Conservation (phyloP, 1,140 invertebrate species). For the Cotesia chilonis region DNA sequence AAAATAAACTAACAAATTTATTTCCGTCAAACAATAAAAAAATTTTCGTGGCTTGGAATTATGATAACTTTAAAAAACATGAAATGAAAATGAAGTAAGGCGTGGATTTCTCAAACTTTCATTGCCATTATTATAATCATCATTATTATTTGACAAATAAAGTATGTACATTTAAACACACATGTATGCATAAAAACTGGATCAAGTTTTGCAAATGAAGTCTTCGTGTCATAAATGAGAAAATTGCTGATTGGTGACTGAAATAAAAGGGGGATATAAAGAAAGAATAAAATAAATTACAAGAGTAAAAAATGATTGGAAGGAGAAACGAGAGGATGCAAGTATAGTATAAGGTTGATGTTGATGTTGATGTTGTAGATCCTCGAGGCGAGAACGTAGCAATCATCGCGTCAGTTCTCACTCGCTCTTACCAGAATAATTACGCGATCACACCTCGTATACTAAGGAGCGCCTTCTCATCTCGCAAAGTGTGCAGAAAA, state of each 20-base stretch:
- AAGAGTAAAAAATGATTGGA: not conserved
- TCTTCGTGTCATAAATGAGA: conserved; percentile 29
- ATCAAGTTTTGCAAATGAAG: conserved; percentile 9
- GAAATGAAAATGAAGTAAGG: too few relatives aligned
- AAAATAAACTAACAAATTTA: too few relatives aligned
- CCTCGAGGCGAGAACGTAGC: conserved; percentile 38
- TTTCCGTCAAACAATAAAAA: too few relatives aligned
- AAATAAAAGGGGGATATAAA: not conserved
- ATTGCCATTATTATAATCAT: not conserved
- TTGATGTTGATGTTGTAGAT: not conserved
- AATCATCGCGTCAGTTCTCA: conserved; percentile 45
- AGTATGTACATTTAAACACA: not conserved
- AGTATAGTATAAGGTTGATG: conserved; percentile 6
- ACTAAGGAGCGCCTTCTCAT: too few relatives aligned
- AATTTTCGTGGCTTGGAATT: too few relatives aligned
- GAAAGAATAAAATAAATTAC: conserved; percentile 7
- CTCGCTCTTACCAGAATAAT: conserved; percentile 41
- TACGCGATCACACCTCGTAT: conserved; percentile 43
- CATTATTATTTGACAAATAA: too few relatives aligned
- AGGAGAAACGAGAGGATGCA: conserved; percentile 2
- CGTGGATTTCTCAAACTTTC: not conserved
- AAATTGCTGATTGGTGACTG: conserved; percentile 18
- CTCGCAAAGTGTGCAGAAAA: too few relatives aligned
- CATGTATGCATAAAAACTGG: not conserved
- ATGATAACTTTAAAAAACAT: too few relatives aligned